Evolutionary conservation across 2,888 invertebrate genomes (phyloP), one percentile per base, ranked within the genome.

Genomic region (Ophraella communa): DNA sequence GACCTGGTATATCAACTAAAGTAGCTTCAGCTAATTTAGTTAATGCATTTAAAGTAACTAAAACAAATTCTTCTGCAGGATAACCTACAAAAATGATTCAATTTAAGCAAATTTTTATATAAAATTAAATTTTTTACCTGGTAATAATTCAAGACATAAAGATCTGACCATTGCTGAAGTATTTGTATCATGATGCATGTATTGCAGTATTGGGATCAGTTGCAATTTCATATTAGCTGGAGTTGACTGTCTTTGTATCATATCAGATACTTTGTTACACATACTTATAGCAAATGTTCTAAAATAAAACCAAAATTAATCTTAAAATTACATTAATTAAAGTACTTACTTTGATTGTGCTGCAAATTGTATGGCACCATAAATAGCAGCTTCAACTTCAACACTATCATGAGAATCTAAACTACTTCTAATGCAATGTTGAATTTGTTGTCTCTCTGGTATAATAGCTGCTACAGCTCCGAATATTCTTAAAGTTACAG

Each of bases 321-420:
- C 42, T 33, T 4, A 54, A n/a, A 14, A 20, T 0, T 8, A 20
- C 5, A 27, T 3, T 14, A 11, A 42, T 53, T 10, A 30, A 17
- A 45, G 8, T 42, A 64, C 84, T 82, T 84, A 92, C 92, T 93
- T 94, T 0, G 97, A 98, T 80, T 95, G 93, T 14, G 94, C 93
- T 23, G 97, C 96, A 87, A 98, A 98, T 83, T 93, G 92, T 61
- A 92, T 91, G 49, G 97, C 95, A 27, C 97, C 97, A 85, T 92
- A 94, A 70, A 98, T 95, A 10, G 98, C 96, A 49, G 97, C 97
- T 80, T 96, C 93, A 27, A 98, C 95, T 84, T 98, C 98, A 0
- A 96, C 95, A 70, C 93, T 91, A 80, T 98, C 96, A 81, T 95
- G 94, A 45, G 98, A 97, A 81, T 98, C 96, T 11, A 98, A 83